Conservation (phyloP, 2,113 vertebrate species). For the Pagrus major region DNA sequence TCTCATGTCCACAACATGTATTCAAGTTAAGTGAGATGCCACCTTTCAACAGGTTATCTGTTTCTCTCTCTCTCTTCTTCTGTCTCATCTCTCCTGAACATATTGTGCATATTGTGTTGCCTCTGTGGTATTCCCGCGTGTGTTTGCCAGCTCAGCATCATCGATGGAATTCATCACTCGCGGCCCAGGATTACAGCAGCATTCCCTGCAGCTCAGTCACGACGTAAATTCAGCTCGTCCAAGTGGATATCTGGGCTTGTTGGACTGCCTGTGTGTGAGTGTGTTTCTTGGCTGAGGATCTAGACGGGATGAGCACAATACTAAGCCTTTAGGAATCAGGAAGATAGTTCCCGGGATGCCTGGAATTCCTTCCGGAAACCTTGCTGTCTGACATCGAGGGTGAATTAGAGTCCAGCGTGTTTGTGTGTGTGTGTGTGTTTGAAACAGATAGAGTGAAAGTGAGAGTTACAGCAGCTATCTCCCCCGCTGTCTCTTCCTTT, state of each 20-base stretch:
- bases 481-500: conserved; percentile 66
- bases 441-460: conserved; percentile 45
- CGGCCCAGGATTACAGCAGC: conserved; percentile 62
- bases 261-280: conserved; percentile 29
- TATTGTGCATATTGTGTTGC: conserved; percentile 42
- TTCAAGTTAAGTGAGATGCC: conserved; percentile 29
- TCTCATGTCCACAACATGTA: conserved; percentile 25
- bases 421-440: conserved; percentile 41
- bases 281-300: conserved; percentile 69
- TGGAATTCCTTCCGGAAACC: conserved; percentile 80
- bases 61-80: conserved; percentile 3
- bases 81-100: conserved; percentile 19
- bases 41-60: conserved; percentile 34
- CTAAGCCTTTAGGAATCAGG: conserved; percentile 77
- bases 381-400: conserved; percentile 71
- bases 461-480: conserved; percentile 61
- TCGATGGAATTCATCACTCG: conserved; percentile 54
- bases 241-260: conserved; percentile 48
- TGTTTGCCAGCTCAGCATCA: conserved; percentile 69
- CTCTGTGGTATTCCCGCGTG: conserved; percentile 54
- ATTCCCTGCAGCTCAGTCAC: conserved; percentile 71
- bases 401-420: conserved; percentile 62
- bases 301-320: conserved; percentile 70
- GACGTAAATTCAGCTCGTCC: conserved; percentile 62
- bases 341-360: conserved; percentile 75